Evolutionary conservation across 1,140 invertebrate genomes (phyloP).

Genomic region (Pemphigus obesinymphae): DNA sequence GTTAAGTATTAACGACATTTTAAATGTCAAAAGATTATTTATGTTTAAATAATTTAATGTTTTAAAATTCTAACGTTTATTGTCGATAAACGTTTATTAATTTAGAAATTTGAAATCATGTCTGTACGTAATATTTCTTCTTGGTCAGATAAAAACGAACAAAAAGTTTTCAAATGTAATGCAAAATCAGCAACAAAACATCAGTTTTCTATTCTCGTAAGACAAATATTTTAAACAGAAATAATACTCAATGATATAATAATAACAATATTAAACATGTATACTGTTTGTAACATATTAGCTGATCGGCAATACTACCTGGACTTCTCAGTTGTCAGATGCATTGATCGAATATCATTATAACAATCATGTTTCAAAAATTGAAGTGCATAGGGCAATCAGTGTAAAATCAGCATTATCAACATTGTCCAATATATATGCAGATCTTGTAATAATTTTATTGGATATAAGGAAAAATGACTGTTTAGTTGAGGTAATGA

Average conservation of each 20-base stretch:
- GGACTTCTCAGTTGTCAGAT: background rate
- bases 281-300: background rate
- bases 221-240: background rate
- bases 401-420: conserved; percentile 19
- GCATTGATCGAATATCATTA: conserved; percentile 13
- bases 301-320: conserved; percentile 15
- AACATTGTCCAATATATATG: conserved; percentile 1
- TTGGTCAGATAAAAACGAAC: background rate
- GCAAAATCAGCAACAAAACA: conserved; percentile 17
- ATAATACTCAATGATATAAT: background rate
- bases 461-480: conserved; percentile 18
- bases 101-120: too few species aligned
- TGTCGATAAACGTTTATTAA: too few species aligned
- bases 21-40: too few species aligned
- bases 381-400: background rate
- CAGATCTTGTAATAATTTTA: conserved; percentile 15
- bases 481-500: conserved; percentile 16
- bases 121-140: background rate
- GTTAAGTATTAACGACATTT: too few species aligned
- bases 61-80: too few species aligned
- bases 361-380: background rate
- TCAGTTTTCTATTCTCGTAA: conserved; percentile 12
- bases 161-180: conserved; percentile 6
- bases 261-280: background rate
- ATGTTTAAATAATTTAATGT: too few species aligned